Conservation (phyloP, 1,140 invertebrate genomes). For the Luehdorfia chinensis region DNA sequence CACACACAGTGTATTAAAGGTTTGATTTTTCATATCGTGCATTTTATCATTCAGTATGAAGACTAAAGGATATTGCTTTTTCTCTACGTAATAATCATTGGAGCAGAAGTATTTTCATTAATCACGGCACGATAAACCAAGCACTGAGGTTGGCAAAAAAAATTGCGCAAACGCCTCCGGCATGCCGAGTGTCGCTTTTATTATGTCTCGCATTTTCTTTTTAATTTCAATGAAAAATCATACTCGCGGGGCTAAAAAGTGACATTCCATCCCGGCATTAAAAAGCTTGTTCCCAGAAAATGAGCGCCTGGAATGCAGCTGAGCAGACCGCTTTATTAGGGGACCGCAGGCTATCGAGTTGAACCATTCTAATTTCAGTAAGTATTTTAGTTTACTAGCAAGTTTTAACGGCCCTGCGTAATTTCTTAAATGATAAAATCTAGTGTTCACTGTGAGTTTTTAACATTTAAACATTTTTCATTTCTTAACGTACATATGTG, state of each 20-base stretch:
- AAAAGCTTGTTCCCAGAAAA: constrained; percentile 66
- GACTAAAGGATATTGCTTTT: too few species aligned
- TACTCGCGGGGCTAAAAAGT: constrained; percentile 51
- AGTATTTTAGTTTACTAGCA: constrained; percentile 12
- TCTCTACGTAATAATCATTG: constrained; percentile 13
- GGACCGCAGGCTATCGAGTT: constrained; percentile 25
- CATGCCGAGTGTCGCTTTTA: constrained; percentile 45
- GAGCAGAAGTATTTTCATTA: constrained; percentile 25
- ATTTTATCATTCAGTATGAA: too few species aligned
- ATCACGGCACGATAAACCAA: constrained; percentile 49
- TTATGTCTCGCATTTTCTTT: constrained; percentile 52
- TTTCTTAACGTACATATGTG: too few species aligned
- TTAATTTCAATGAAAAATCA: constrained; percentile 72
- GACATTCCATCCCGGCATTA: constrained; percentile 50
- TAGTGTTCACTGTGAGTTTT: too few species aligned
- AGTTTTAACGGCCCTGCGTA: constrained; percentile 4
- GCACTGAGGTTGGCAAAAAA: constrained; percentile 51
- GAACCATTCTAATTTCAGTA: constrained; percentile 28
- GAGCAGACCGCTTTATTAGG: constrained; percentile 52
- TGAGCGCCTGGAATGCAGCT: constrained; percentile 56
- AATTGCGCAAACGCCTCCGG: constrained; percentile 36
- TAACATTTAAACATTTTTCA: too few species aligned
- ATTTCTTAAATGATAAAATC: too few species aligned
- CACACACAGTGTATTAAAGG: too few species aligned
- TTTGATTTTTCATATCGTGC: too few species aligned